Percentiles rank a stretch among this genome's conserved stretches.
These are phyloP conservation scores for Athene cunicularia DNA, from an alignment of 2,113 vertebrate genomes.

Conservation along the genomic window DNA sequence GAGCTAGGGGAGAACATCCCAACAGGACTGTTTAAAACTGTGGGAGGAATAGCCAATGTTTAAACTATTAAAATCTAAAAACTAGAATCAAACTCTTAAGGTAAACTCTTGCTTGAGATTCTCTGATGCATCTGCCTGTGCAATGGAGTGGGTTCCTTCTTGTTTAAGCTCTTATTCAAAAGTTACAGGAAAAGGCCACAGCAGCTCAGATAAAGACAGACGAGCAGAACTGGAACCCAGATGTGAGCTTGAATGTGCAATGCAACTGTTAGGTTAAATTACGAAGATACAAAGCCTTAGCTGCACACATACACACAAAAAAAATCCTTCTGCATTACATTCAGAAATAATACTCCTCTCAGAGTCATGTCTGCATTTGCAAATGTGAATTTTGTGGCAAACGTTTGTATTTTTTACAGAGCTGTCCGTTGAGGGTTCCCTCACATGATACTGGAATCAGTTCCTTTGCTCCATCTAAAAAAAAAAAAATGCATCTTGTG, in stretches of 20 bases:
- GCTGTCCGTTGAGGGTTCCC: neutral
- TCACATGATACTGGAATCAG: neutral
- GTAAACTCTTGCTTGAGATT: neutral
- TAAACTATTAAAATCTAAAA: neutral
- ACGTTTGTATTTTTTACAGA: neutral
- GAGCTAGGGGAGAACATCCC: neutral
- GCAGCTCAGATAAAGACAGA: neutral
- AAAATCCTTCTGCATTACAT: neutral
- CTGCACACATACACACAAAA: neutral
- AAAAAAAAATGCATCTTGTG: neutral
- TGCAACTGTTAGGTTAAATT: neutral
- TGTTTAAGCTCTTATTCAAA: neutral
- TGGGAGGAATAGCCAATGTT: neutral
- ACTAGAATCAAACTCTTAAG: neutral
- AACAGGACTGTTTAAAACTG: neutral
- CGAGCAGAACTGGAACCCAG: neutral
- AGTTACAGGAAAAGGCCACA: neutral
- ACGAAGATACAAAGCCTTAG: neutral
- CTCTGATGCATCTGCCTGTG: neutral
- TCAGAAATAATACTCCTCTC: neutral
- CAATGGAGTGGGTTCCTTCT: neutral
- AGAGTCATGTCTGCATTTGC: neutral
- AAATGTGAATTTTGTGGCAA: neutral
- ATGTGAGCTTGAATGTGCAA: rapidly evolving
- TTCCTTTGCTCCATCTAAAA: neutral